phyloP scores from a whole-genome alignment of 1,140 invertebrate species.

The Drosophila ficusphila region DNA sequence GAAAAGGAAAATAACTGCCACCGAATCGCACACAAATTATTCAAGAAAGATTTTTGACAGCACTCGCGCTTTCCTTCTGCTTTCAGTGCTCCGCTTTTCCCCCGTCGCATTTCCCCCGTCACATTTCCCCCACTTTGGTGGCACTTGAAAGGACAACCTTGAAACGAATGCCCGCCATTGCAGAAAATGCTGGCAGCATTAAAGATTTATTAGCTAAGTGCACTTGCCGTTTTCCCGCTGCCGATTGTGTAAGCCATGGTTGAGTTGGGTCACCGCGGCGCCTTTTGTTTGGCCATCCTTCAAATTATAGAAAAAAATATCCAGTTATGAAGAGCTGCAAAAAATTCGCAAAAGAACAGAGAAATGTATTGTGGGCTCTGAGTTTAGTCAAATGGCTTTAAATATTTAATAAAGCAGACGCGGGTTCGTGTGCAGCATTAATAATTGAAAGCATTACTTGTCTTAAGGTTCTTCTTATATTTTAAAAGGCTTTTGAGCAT shows the following conservation, averaged over 20 bases:
- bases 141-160: slow-evolving; percentile 75
- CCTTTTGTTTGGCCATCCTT: slow-evolving; percentile 48
- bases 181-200: slow-evolving; percentile 62
- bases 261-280: slow-evolving; percentile 56
- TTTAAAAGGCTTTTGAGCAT: neutral
- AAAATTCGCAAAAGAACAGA: neutral
- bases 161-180: slow-evolving; percentile 55
- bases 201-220: slow-evolving; percentile 80
- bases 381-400: slow-evolving; percentile 9
- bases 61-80: slow-evolving; percentile 49
- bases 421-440: neutral
- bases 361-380: neutral
- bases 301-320: slow-evolving; percentile 29
- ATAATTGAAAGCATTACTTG: neutral
- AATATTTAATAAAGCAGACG: slow-evolving; percentile 12
- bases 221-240: slow-evolving; percentile 49
- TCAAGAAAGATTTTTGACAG: slow-evolving; percentile 77
- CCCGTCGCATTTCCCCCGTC: neutral
- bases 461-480: too few relatives aligned
- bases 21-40: slow-evolving; percentile 71
- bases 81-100: neutral
- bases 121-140: too few relatives aligned
- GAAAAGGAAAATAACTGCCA: slow-evolving; percentile 23
- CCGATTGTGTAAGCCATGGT: slow-evolving; percentile 43
- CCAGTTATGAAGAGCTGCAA: slow-evolving; percentile 7